Base-by-base conservation (phyloP, 2,113 vertebrate genomes). In the Phalacrocorax pelagicus region DNA sequence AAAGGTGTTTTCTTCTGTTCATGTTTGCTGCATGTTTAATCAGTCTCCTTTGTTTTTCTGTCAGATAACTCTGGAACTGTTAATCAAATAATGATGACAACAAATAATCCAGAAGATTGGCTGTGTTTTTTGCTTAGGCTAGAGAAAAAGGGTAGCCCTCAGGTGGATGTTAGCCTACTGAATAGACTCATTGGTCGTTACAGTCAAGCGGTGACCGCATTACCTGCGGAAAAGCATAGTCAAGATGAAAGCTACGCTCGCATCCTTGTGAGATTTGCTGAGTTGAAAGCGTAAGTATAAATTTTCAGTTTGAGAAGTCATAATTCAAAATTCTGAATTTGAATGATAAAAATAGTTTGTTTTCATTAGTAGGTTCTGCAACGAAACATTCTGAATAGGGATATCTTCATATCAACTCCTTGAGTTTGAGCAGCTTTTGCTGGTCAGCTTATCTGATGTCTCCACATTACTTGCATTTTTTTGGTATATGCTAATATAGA, bases 221-320 rank as follows among this genome's bases (percentile, higher is more conserved):
- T 99, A 77, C 98, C 99, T 44, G 97, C 99, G 85, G 98, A 98
- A 94, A 98, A 99, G 57, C 98, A 99, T 55, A 98, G 98, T 83
- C 98, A 99, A 90, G 98, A 99, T 66, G 96, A 98, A 97, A 99
- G 98, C 98, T 99, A 99, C 49, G 99, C 99, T 96, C 98, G 96
- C 81, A 99, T 99, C 94, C 97, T 99, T 71, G 98, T 99, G 92
- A 98, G 99, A 97, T 99, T 99, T 97, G 99, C 99, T 6, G 99
- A 99, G 93, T 97, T 99, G 77, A 99, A 99, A 97, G 99, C 98
- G 99, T 99, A 97, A 99, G 99, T 98, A 94, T 90, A 73, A 55
- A 46, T 34, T 32, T 81, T 70, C 29, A 26, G 0, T 46, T 1
- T n/a, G 42, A 51, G 29, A 74, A 61, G 27, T 86, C 7, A 8